Conservation (phyloP, 2,888 invertebrate genomes). For the Acheta domesticus region DNA sequence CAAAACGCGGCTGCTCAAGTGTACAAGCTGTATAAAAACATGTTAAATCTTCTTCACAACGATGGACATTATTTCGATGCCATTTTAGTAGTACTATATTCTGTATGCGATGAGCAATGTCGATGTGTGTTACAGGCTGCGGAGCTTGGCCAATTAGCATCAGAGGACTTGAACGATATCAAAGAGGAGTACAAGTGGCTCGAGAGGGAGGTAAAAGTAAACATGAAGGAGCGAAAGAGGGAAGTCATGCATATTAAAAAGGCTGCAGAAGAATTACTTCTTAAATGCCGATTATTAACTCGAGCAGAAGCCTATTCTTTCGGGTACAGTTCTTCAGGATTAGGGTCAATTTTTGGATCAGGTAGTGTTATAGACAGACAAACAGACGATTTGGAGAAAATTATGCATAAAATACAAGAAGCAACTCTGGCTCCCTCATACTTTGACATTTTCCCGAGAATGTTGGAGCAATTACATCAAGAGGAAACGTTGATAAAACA, state of each 20-base stretch:
- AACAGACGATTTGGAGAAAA: not conserved
- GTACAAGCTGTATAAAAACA: not conserved
- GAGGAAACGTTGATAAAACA: not conserved
- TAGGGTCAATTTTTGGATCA: too few relatives aligned
- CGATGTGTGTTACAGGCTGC: conserved; percentile 61
- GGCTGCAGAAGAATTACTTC: conserved; percentile 47
- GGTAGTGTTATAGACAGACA: not conserved
- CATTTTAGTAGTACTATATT: conserved; percentile 56
- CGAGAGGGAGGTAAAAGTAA: conserved; percentile 58
- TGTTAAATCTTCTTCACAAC: conserved; percentile 44
- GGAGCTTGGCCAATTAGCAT: conserved; percentile 63
- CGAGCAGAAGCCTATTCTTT: conserved; percentile 44
- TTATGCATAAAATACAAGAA: not conserved
- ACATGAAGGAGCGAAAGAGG: conserved; percentile 60
- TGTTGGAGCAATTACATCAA: not conserved
- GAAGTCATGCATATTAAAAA: conserved; percentile 54
- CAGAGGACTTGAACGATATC: conserved; percentile 63
- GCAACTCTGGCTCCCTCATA: not conserved
- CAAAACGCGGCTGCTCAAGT: not conserved
- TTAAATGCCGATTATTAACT: conserved; percentile 49
- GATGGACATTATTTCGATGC: conserved; percentile 64
- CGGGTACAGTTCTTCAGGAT: not conserved
- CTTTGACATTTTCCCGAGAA: not conserved
- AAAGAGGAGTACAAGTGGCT: conserved; percentile 58
- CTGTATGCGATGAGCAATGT: conserved; percentile 59